phyloP scores from a whole-genome alignment of 2,113 vertebrate genomes.

The Rhinoptilus africanus region DNA sequence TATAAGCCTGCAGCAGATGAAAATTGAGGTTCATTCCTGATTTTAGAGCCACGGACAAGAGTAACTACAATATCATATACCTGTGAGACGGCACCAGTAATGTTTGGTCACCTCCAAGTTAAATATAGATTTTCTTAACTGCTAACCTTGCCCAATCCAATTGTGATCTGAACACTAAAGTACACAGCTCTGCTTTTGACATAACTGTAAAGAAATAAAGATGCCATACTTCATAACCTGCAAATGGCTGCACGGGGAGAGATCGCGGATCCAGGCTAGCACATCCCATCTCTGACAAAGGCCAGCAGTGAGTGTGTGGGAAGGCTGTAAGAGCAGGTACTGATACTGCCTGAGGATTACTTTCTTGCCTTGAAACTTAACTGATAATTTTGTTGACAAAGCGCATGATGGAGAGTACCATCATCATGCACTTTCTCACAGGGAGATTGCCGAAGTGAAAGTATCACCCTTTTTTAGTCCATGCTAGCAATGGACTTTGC shows the following conservation, averaged over 20 bases:
- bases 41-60: background rate
- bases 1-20: background rate
- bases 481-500: background rate
- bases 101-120: background rate
- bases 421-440: background rate
- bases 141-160: background rate
- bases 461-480: background rate
- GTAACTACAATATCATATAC: background rate
- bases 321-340: background rate
- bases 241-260: background rate
- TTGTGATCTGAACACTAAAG: background rate
- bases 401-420: background rate
- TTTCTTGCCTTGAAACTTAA: background rate
- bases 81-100: background rate
- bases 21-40: background rate
- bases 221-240: background rate
- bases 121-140: background rate
- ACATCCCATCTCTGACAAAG: background rate
- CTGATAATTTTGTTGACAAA: background rate
- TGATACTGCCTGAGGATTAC: background rate
- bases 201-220: background rate
- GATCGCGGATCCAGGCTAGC: background rate
- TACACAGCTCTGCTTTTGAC: background rate
- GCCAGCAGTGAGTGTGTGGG: background rate
- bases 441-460: background rate